These are phyloP conservation scores for Lacerta viridis DNA, from an alignment of 2,797 vertebrate species.

Conservation along the genomic window DNA sequence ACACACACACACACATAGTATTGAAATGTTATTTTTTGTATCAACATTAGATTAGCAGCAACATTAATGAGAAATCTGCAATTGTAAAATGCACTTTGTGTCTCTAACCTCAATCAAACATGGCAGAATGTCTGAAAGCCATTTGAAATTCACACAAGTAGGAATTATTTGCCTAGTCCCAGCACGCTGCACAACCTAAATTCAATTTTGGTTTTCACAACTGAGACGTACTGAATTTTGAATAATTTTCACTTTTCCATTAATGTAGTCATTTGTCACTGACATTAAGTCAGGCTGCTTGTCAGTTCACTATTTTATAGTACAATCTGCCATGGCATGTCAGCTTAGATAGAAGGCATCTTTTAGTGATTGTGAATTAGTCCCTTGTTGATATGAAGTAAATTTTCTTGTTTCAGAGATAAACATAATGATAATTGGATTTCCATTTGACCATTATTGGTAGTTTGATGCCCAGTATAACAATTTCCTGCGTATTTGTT, in stretches of 20 bases:
- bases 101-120: constrained; percentile 65
- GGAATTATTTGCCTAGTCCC: constrained; percentile 63
- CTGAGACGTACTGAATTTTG: constrained; percentile 71
- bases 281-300: constrained; percentile 75
- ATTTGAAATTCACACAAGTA: constrained; percentile 50
- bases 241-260: constrained; percentile 77
- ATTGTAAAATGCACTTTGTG: constrained; percentile 62
- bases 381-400: constrained; percentile 70
- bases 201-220: constrained; percentile 67
- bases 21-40: no score
- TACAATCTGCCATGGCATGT: constrained; percentile 70
- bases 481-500: neutral
- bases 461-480: neutral
- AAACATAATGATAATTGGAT: constrained; percentile 39
- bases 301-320: constrained; percentile 75
- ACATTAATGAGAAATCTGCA: constrained; percentile 66
- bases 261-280: constrained; percentile 76
- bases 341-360: constrained; percentile 71
- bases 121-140: constrained; percentile 59
- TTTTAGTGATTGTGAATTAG: constrained; percentile 72
- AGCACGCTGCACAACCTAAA: constrained; percentile 63
- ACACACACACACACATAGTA: no score
- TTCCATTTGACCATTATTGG: neutral
- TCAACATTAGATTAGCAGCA: no score
- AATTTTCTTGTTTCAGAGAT: constrained; percentile 49